Evolutionary conservation across 2,888 invertebrate species (phyloP).

Genomic region (Lycia hirtaria): DNA sequence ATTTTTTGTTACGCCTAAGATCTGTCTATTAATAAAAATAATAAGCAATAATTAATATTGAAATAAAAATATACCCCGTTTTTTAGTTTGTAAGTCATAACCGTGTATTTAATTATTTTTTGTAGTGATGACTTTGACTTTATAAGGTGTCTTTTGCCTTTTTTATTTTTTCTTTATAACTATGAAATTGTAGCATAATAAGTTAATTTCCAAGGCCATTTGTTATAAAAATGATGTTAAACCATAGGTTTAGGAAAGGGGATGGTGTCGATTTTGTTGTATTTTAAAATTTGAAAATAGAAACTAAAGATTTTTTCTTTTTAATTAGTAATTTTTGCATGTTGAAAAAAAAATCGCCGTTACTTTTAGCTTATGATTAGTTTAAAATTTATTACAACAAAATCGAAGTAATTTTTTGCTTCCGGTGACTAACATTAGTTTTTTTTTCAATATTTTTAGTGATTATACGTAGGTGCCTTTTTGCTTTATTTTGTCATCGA

Average conservation of each 20-base stretch:
- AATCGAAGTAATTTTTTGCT: background rate
- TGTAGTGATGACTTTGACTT: background rate
- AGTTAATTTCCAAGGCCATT: slow-evolving; percentile 22
- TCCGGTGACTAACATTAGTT: slow-evolving; percentile 6
- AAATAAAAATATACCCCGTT: slow-evolving; percentile 20
- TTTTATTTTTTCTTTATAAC: slow-evolving; percentile 9
- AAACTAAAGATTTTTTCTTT: background rate
- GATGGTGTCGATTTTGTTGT: background rate
- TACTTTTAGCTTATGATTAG: background rate
- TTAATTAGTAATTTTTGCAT: background rate
- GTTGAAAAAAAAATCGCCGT: background rate
- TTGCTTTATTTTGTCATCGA: slow-evolving; percentile 15
- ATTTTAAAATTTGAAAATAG: background rate
- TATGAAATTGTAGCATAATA: slow-evolving; percentile 24
- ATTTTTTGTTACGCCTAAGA: background rate
- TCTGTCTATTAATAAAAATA: slow-evolving; percentile 3
- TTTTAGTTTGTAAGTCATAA: slow-evolving; percentile 24
- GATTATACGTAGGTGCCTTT: slow-evolving; percentile 3
- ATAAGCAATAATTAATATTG: slow-evolving; percentile 13
- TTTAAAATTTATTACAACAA: background rate
- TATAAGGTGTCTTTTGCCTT: slow-evolving; percentile 5
- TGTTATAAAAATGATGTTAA: slow-evolving; percentile 10
- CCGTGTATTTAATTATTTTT: slow-evolving; percentile 6
- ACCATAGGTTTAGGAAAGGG: background rate
- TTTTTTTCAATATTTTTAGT: slow-evolving; percentile 1